Evolutionary conservation across 35 echinoderm and acorn worm species (phyloP).

Genomic region (Patiria miniata): DNA sequence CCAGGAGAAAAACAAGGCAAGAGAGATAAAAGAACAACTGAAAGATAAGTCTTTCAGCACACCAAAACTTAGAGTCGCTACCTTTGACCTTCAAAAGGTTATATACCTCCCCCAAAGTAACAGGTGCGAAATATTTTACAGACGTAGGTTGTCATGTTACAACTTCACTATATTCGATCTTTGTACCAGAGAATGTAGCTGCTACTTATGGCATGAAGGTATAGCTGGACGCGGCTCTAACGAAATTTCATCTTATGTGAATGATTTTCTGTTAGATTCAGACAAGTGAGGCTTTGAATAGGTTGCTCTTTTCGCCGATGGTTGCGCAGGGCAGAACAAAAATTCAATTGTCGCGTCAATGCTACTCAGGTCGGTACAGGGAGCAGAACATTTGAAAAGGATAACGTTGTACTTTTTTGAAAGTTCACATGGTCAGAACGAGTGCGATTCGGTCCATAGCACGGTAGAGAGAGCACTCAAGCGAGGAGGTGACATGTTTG

Average conservation of each 20-base stretch:
- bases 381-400: no score
- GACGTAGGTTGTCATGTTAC: neutral
- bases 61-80: neutral
- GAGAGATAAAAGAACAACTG: neutral
- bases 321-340: constrained; percentile 73
- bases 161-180: no score
- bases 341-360: constrained; percentile 46
- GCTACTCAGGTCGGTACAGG: no score
- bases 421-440: no score
- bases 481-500: no score
- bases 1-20: neutral
- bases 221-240: constrained; percentile 39
- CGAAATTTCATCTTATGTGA: constrained; percentile 54
- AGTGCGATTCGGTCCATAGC: no score
- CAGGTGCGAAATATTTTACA: constrained; percentile 64
- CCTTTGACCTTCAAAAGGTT: constrained; percentile 65
- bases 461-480: no score
- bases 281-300: constrained; percentile 36
- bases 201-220: constrained; percentile 62
- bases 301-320: constrained; percentile 62
- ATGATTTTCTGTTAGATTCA: constrained; percentile 37
- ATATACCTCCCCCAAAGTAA: constrained; percentile 54
- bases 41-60: no score
- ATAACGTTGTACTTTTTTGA: no score
- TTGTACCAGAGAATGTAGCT: constrained; percentile 41